Conservation (phyloP, 2,888 invertebrate genomes). For the Hedychridium roseum region DNA sequence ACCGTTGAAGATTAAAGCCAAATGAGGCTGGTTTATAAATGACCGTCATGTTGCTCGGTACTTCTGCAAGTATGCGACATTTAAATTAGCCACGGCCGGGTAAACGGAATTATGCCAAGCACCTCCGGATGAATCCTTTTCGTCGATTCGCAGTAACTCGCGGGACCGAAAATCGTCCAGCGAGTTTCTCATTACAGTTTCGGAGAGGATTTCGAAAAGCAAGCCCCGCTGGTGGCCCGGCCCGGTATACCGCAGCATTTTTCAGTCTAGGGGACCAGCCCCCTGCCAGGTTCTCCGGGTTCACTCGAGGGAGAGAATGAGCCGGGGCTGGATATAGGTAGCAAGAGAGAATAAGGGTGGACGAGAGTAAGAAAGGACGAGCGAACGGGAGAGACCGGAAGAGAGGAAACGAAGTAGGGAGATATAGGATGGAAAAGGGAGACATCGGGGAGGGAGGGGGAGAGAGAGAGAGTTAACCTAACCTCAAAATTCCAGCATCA, state of each 20-base stretch:
- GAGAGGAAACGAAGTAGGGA: slow-evolving; percentile 16
- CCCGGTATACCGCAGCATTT: slow-evolving; percentile 58
- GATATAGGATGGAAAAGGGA: slow-evolving; percentile 22
- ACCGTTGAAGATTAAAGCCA: no score
- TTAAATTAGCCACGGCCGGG: slow-evolving; percentile 9
- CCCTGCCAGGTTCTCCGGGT: slow-evolving; percentile 43
- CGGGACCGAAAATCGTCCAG: slow-evolving; percentile 34
- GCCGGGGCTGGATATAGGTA: slow-evolving; percentile 25
- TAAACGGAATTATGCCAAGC: slow-evolving; percentile 27
- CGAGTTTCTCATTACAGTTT: slow-evolving; percentile 48
- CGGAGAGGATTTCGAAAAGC: slow-evolving; percentile 51
- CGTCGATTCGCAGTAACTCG: slow-evolving; percentile 14
- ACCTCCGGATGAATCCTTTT: slow-evolving; percentile 15
- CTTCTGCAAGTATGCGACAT: no score
- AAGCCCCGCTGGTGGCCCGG: slow-evolving; percentile 36
- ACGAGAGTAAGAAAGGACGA: slow-evolving; percentile 16
- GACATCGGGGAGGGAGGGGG: slow-evolving; percentile 22
- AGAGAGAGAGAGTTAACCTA: slow-evolving; percentile 51
- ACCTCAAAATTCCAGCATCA: slow-evolving; percentile 62
- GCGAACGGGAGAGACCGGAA: slow-evolving; percentile 2
- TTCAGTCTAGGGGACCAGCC: slow-evolving; percentile 55
- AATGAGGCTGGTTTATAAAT: no score
- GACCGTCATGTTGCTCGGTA: no score
- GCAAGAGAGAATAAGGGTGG: slow-evolving; percentile 14
- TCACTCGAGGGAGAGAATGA: slow-evolving; percentile 42